Conservation (phyloP, 1,140 invertebrate species). For the Anadara kagoshimensis region DNA sequence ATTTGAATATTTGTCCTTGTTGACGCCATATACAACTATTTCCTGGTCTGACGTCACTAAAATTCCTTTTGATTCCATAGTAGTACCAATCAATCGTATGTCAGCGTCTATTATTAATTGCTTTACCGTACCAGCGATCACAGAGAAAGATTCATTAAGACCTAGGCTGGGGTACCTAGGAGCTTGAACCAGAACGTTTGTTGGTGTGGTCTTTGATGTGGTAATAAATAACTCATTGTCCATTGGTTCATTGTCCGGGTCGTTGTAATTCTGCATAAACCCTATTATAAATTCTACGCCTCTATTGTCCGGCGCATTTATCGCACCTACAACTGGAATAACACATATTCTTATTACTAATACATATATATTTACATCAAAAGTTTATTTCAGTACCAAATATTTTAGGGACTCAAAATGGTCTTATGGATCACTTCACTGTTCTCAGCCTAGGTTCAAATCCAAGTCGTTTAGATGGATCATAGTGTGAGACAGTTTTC, state of each 20-base stretch:
- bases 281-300: slow-evolving; percentile 37
- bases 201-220: slow-evolving; percentile 42
- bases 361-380: too few relatives aligned
- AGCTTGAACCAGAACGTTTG: slow-evolving; percentile 42
- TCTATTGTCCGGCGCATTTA: slow-evolving; percentile 33
- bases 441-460: too few relatives aligned
- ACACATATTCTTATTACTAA: too few relatives aligned
- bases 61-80: slow-evolving; percentile 18
- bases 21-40: slow-evolving; percentile 34
- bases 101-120: slow-evolving; percentile 15
- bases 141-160: slow-evolving; percentile 24
- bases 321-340: too few relatives aligned
- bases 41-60: slow-evolving; percentile 30
- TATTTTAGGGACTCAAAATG: too few relatives aligned
- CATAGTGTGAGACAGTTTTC: too few relatives aligned
- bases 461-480: too few relatives aligned
- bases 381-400: too few relatives aligned
- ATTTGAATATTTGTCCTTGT: slow-evolving; percentile 30
- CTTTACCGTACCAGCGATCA: slow-evolving; percentile 29
- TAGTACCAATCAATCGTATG: slow-evolving; percentile 12
- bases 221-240: slow-evolving; percentile 48
- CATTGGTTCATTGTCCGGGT: neutral
- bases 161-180: slow-evolving; percentile 21
- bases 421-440: too few relatives aligned
- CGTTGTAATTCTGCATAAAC: slow-evolving; percentile 26